Conservation (phyloP, 2,797 vertebrate species). For the Petrocephalus sullivani region DNA sequence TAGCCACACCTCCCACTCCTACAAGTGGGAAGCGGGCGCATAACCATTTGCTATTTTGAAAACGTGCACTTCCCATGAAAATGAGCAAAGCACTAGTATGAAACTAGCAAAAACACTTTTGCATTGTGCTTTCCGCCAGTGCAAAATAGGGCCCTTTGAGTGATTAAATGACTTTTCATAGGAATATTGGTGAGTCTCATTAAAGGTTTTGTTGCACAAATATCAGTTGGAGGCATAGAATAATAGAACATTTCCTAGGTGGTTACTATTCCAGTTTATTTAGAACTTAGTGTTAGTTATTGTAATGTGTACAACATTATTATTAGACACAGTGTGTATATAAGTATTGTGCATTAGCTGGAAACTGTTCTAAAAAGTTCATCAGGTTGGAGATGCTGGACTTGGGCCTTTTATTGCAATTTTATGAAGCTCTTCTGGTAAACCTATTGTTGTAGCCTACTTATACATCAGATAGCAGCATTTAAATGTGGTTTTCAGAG, state of each 20-base stretch:
- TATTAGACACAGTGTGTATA: neutral
- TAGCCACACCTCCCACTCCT: too few species aligned
- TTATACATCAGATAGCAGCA: conserved; percentile 37
- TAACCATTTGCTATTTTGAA: too few species aligned
- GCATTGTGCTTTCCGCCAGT: too few species aligned
- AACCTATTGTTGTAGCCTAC: conserved; percentile 46
- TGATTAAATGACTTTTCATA: neutral
- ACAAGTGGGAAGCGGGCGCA: too few species aligned
- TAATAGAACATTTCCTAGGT: neutral
- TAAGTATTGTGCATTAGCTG: neutral
- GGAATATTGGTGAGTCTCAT: neutral
- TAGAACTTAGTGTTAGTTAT: neutral
- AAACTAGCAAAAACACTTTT: too few species aligned
- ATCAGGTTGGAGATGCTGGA: conserved; percentile 36
- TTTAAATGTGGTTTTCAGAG: conserved; percentile 25
- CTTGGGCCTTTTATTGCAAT: conserved; percentile 31
- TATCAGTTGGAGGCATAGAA: neutral
- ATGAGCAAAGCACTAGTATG: too few species aligned
- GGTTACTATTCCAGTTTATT: neutral
- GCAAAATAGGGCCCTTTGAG: neutral
- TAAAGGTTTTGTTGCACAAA: neutral
- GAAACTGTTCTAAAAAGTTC: conserved; percentile 26
- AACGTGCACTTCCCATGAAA: too few species aligned
- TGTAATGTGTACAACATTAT: neutral
- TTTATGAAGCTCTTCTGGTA: conserved; percentile 26